A percentile compares a stretch with the other conserved stretches of the same genome.
Evolutionary conservation across 2,888 invertebrate genomes (phyloP).

Genomic region (Bellardia pandia): DNA sequence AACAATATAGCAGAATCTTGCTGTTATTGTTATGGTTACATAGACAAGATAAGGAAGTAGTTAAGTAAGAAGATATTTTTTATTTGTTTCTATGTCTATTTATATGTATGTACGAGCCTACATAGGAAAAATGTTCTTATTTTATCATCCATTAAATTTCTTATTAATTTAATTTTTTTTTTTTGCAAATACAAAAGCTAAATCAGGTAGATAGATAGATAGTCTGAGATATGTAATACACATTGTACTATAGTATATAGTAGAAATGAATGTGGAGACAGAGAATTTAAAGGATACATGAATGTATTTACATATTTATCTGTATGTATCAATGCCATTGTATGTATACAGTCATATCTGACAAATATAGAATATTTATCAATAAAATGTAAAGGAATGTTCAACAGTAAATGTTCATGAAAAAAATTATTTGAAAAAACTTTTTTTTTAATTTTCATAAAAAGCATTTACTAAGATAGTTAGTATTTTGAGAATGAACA

Average conservation of each 20-base stretch:
- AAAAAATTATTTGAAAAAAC: no score
- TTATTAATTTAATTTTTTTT: constrained; percentile 4
- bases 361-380: background rate
- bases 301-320: background rate
- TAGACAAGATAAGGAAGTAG: background rate
- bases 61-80: background rate
- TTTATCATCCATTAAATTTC: background rate
- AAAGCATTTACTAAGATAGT: no score
- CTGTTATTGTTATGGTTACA: background rate
- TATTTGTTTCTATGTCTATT: background rate
- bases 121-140: background rate
- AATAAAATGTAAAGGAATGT: no score
- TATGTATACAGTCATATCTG: background rate
- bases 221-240: background rate
- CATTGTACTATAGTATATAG: background rate
- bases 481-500: no score
- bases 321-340: background rate
- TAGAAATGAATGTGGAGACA: background rate
- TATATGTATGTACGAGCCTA: background rate
- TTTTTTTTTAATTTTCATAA: no score
- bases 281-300: background rate
- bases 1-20: background rate
- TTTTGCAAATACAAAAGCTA: background rate
- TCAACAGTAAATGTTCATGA: no score
- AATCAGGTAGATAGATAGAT: background rate